phyloP scores from a whole-genome alignment of 2,797 vertebrate genomes.

The Sylvilagus floridanus region DNA sequence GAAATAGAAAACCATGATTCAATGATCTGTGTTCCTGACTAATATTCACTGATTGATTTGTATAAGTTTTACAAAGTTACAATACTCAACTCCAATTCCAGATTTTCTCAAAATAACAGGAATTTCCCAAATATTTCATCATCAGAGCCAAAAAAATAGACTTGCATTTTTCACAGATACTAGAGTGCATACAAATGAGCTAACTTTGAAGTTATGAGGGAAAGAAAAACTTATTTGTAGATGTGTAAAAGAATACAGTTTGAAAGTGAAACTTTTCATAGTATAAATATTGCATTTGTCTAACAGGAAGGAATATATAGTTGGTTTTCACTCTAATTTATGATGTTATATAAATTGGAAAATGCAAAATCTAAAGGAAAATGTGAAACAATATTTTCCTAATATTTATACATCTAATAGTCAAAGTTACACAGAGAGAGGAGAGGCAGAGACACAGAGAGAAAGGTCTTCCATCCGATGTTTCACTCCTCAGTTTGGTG shows the following conservation, averaged over 20 bases:
- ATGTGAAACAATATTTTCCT: not conserved
- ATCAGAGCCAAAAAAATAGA: not conserved
- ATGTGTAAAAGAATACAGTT: not conserved
- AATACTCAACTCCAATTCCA: not conserved
- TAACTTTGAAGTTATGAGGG: not conserved
- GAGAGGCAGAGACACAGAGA: no score
- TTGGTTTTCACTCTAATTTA: not conserved
- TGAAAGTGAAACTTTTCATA: not conserved
- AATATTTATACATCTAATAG: not conserved
- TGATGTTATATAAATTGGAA: not conserved
- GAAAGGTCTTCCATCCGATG: no score
- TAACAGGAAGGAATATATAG: not conserved
- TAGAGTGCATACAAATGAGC: not conserved
- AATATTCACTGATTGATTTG: not conserved
- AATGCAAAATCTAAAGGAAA: not conserved
- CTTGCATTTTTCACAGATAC: not conserved
- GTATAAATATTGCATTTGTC: not conserved
- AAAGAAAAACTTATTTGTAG: not conserved
- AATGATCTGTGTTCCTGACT: not conserved
- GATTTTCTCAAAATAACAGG: not conserved
- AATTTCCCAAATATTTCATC: not conserved
- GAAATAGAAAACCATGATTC: not conserved
- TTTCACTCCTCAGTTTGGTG: no score
- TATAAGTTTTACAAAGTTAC: not conserved
- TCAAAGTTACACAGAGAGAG: no score